Evolutionary conservation across 2,113 vertebrate genomes (phyloP), one percentile per base, ranked within the genome.

Genomic region (Sebastes fasciatus): DNA sequence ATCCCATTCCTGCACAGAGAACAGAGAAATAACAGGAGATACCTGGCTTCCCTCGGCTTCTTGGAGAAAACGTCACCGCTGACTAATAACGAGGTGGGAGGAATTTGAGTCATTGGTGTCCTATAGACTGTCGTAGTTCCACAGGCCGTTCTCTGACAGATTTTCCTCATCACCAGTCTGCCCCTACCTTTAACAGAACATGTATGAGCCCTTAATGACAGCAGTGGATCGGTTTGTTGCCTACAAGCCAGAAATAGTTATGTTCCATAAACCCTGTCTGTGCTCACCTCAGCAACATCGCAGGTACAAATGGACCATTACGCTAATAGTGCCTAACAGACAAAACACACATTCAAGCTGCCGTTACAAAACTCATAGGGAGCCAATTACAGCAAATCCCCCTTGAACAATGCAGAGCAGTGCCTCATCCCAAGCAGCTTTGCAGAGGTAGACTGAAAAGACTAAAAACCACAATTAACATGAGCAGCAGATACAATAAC

Each of bases 311-410:
- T 86, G 74, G 79, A 86, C 81, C 84, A 88, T 81, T 74, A 88
- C 62, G 49, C 68, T 92, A 88, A 91, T 88, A 80, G 87, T 75
- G 77, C 42, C 77, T 51, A 86, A 75, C 74, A 62, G 82, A 86
- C 71, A 74, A 86, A 91, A 86, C 88, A 89, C 90, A 90, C 81
- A 85, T 85, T 91, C 79, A 68, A 34, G 80, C 83, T 79, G 61
- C 67, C 70, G 66, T 79, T 70, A 67, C 81, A 78, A 71, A 89
- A 89, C 85, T 85, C 88, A 72, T 76, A n/a, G 68, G 80, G 85
- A 93, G 91, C 82, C 89, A 91, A 91, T 92, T 90, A 92, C 60
- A 71, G 79, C 80, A 68, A 82, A 86, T 80, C 86, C 65, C 63
- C 6, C 69, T 43, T 66, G 62, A 67, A 57, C 54, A 17, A 66